These are phyloP conservation scores for Danaus chrysippus DNA, from an alignment of 2,888 invertebrate genomes.

Conservation along the genomic window DNA sequence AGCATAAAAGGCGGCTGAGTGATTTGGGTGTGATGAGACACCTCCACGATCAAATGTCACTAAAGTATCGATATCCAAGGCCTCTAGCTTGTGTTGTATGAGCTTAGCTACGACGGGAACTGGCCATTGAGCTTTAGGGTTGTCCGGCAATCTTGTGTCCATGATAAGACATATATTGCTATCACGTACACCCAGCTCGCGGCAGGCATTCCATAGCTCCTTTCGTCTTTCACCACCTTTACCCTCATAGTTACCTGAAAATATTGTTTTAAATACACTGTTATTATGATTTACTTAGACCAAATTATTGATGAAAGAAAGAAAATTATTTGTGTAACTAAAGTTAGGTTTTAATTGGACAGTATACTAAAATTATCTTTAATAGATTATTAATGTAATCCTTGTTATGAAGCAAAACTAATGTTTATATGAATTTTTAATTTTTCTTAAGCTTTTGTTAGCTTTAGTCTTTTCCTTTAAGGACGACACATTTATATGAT, in stretches of 20 bases:
- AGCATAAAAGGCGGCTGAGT: constrained; percentile 90
- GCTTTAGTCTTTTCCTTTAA: no score
- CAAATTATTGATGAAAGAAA: no score
- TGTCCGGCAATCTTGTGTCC: constrained; percentile 87
- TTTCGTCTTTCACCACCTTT: constrained; percentile 81
- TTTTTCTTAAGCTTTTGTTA: no score
- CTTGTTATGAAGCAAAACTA: no score
- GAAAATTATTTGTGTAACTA: no score
- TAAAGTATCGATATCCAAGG: constrained; percentile 88
- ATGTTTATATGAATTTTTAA: no score
- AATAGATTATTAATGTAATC: no score
- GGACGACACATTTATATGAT: no score
- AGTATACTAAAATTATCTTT: no score
- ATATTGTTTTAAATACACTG: not conserved
- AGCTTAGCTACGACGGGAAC: constrained; percentile 67
- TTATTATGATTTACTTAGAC: no score
- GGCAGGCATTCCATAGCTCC: constrained; percentile 91
- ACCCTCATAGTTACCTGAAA: constrained; percentile 82
- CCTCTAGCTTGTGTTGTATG: constrained; percentile 80
- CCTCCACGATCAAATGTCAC: constrained; percentile 97
- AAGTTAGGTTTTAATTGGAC: no score
- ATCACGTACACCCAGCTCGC: constrained; percentile 86
- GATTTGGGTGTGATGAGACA: constrained; percentile 95
- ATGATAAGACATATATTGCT: constrained; percentile 86
- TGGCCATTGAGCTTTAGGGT: constrained; percentile 88